A percentile compares a stretch with the other conserved stretches of the same genome.
Conservation (phyloP, 2,113 vertebrate genomes). For the Platichthys flesus region DNA sequence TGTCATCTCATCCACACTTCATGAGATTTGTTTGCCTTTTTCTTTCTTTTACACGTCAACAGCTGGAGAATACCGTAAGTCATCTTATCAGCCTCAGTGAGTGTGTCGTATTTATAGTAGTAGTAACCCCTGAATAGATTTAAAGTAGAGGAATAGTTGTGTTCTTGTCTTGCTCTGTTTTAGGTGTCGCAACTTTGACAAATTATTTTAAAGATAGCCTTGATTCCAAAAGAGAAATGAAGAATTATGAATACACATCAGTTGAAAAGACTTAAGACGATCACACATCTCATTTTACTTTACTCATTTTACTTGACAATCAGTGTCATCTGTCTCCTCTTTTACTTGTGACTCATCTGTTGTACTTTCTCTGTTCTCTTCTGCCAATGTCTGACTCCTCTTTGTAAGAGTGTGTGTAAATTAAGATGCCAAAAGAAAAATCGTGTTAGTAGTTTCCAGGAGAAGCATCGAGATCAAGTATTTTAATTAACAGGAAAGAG, state of each 20-base stretch:
- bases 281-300: slow-evolving; percentile 47
- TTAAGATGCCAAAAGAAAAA: slow-evolving; percentile 9
- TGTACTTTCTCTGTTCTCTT: background rate
- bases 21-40: slow-evolving; percentile 30
- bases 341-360: background rate
- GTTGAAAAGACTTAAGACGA: background rate
- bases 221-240: slow-evolving; percentile 2
- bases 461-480: background rate
- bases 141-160: slow-evolving; percentile 3
- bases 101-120: background rate
- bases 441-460: background rate
- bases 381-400: background rate
- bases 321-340: too few relatives aligned
- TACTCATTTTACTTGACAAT: background rate
- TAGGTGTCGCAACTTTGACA: background rate
- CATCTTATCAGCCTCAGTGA: slow-evolving; percentile 12
- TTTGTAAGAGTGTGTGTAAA: background rate
- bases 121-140: slow-evolving; percentile 21
- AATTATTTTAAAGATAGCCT: background rate
- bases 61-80: slow-evolving; percentile 73
- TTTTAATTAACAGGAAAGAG: slow-evolving; percentile 22
- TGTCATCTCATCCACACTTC: background rate
- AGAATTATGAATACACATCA: too few relatives aligned
- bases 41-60: slow-evolving; percentile 30
- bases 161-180: background rate